A percentile compares a stretch with the other conserved stretches of the same genome.
Conservation (phyloP, 2,113 vertebrate genomes). For the Pantherophis guttatus region DNA sequence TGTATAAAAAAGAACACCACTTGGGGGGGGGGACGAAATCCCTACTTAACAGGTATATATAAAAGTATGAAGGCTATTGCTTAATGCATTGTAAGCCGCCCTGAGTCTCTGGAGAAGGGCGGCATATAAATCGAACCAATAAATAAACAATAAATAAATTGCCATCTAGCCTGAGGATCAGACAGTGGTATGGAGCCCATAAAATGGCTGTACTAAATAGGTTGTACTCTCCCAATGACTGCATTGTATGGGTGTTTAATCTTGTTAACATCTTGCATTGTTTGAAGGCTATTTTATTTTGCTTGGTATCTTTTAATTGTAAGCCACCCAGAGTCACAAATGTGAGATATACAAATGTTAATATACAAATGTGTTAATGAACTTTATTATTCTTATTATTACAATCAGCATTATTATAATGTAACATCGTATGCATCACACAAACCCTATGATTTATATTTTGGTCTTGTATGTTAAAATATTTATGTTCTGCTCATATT, state of each 20-base stretch:
- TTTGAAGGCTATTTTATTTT: neutral
- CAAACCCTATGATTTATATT: constrained; percentile 70
- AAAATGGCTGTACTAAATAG: neutral
- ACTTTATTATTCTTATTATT: neutral
- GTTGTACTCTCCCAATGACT: neutral
- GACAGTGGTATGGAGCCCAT: neutral
- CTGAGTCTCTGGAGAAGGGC: no score
- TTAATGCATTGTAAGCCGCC: no score
- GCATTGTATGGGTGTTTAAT: neutral
- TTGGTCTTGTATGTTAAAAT: constrained; percentile 71
- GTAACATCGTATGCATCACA: neutral
- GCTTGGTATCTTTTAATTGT: neutral
- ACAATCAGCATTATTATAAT: neutral
- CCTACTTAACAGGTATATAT: no score
- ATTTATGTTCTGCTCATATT: constrained; percentile 72
- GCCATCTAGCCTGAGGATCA: neutral
- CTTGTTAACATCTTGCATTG: neutral
- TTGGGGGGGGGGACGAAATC: no score
- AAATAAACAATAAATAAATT: no score
- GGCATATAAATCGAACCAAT: no score
- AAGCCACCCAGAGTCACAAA: neutral
- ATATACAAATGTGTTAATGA: neutral
- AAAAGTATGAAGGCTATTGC: no score
- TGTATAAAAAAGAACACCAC: no score
- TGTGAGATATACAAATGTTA: neutral